These are phyloP conservation scores for Pogonocherus hispidulus DNA, from an alignment of 2,888 invertebrate genomes.

Conservation along the genomic window DNA sequence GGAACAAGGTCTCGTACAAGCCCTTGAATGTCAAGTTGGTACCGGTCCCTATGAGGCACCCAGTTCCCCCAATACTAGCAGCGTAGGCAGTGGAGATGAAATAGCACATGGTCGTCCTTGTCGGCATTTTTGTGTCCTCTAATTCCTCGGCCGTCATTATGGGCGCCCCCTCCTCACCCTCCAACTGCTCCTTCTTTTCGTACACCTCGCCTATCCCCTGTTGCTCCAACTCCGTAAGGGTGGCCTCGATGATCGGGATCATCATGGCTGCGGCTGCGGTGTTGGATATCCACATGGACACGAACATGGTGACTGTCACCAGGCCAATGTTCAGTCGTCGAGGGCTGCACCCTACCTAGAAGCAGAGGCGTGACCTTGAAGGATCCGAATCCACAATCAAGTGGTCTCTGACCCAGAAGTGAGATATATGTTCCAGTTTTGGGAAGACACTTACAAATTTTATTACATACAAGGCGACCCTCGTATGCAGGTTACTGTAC, in stretches of 20 bases:
- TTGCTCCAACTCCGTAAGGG: constrained; percentile 84
- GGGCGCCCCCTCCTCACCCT: no score
- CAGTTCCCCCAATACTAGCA: constrained; percentile 77
- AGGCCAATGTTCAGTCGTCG: constrained; percentile 85
- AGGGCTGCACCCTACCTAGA: constrained; percentile 67
- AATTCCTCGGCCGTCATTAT: constrained; percentile 33
- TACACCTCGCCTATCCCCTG: constrained; percentile 80
- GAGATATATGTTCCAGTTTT: no score
- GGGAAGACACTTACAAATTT: constrained; percentile 66
- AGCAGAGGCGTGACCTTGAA: no score
- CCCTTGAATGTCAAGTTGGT: constrained; percentile 88
- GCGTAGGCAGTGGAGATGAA: constrained; percentile 86
- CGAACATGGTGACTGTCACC: constrained; percentile 90
- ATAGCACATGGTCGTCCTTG: constrained; percentile 83
- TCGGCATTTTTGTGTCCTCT: constrained; percentile 70
- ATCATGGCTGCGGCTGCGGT: constrained; percentile 95
- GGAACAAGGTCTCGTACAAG: constrained; percentile 71
- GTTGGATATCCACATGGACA: constrained; percentile 98
- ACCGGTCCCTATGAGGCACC: constrained; percentile 76
- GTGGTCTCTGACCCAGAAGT: no score
- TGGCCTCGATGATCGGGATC: constrained; percentile 92
- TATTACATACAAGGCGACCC: constrained; percentile 88
- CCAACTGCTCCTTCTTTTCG: constrained; percentile 64
- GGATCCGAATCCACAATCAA: no score
- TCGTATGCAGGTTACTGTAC: constrained; percentile 88